Conservation (phyloP, 2,888 invertebrate genomes). For the Folsomia manolachei region DNA sequence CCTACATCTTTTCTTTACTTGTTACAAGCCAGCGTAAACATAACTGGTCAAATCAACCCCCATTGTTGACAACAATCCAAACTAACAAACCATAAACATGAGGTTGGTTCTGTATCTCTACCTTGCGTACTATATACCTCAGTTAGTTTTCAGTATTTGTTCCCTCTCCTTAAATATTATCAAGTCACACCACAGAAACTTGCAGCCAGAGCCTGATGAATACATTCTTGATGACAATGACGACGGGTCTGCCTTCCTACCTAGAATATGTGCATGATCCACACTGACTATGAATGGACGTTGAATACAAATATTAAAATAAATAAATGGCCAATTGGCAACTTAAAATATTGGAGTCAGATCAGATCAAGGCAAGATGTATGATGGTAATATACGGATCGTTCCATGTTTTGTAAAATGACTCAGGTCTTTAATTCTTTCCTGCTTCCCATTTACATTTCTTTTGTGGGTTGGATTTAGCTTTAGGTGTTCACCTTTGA, state of each 20-base stretch:
- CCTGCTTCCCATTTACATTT: too few species aligned
- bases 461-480: too few species aligned
- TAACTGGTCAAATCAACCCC: slow-evolving; percentile 27
- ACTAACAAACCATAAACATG: slow-evolving; percentile 46
- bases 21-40: slow-evolving; percentile 8
- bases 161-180: not conserved
- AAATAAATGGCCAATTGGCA: not conserved
- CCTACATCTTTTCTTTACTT: slow-evolving; percentile 23
- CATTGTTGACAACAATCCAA: slow-evolving; percentile 44
- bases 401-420: too few species aligned
- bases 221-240: slow-evolving; percentile 7
- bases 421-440: too few species aligned
- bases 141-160: too few species aligned
- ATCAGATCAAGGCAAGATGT: too few species aligned
- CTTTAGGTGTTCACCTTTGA: too few species aligned
- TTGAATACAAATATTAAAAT: not conserved
- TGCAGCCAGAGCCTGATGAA: not conserved
- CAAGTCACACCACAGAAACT: not conserved
- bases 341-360: too few species aligned
- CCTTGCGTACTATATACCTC: not conserved
- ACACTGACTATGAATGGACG: too few species aligned
- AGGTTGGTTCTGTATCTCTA: slow-evolving; percentile 10
- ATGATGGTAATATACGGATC: too few species aligned
- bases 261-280: too few species aligned
- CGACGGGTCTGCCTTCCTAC: too few species aligned